These are phyloP conservation scores for Florisuga fusca DNA, from an alignment of 2,797 vertebrate genomes.

Conservation along the genomic window DNA sequence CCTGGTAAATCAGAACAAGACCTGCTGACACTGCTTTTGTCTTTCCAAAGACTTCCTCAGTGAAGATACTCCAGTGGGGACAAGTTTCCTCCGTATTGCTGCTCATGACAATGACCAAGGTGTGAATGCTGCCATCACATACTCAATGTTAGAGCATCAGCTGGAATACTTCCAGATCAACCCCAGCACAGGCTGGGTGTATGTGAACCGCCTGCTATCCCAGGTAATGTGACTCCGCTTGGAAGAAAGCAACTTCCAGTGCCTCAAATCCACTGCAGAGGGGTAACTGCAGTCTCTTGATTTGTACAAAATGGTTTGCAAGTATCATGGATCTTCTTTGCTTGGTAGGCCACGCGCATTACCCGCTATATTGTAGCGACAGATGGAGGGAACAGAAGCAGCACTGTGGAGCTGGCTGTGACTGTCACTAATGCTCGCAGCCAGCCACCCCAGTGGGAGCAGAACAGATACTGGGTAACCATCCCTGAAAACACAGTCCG, in stretches of 20 bases:
- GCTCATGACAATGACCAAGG: slow-evolving; percentile 91
- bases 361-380: slow-evolving; percentile 84
- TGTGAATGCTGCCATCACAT: slow-evolving; percentile 86
- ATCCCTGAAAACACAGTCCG: slow-evolving; percentile 85
- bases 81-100: slow-evolving; percentile 86
- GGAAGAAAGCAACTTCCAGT: background rate
- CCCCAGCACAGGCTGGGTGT: slow-evolving; percentile 90
- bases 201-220: slow-evolving; percentile 85
- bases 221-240: slow-evolving; percentile 77
- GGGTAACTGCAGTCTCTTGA: background rate
- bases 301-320: background rate
- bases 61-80: slow-evolving; percentile 88
- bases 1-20: background rate
- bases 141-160: slow-evolving; percentile 83
- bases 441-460: slow-evolving; percentile 88
- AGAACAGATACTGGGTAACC: slow-evolving; percentile 85
- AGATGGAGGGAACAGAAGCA: slow-evolving; percentile 89
- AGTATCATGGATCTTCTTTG: background rate
- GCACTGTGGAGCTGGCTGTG: slow-evolving; percentile 85
- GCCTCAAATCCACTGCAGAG: background rate
- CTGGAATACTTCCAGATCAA: slow-evolving; percentile 89
- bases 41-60: slow-evolving; percentile 86
- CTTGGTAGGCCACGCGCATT: slow-evolving; percentile 77
- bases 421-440: slow-evolving; percentile 88
- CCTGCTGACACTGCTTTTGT: background rate